Conservation (phyloP, 2,113 vertebrate species). For the Anoplopoma fimbria region DNA sequence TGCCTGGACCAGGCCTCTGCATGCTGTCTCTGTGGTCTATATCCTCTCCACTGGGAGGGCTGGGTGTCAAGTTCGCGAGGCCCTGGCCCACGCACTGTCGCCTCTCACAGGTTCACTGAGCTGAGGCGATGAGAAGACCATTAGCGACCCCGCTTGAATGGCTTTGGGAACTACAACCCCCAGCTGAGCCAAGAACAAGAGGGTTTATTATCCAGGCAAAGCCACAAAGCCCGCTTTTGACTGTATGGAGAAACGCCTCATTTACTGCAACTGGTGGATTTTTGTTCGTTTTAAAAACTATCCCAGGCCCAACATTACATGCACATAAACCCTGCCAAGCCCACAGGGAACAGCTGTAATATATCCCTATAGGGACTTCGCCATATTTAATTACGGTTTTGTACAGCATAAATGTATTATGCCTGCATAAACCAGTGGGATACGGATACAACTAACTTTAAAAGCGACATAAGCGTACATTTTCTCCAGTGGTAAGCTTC, state of each 20-base stretch:
- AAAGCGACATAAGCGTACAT: not conserved
- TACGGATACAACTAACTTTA: conserved; percentile 1
- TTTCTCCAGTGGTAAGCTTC: not conserved
- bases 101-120: conserved; percentile 52
- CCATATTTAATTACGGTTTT: conserved; percentile 59
- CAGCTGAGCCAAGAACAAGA: conserved; percentile 34
- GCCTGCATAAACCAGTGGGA: not conserved
- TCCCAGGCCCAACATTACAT: conserved; percentile 10
- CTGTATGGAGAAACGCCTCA: conserved; percentile 54
- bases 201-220: conserved; percentile 50
- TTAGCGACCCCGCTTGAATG: conserved; percentile 78
- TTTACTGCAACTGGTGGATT: conserved; percentile 47
- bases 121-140: conserved; percentile 69
- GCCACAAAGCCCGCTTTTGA: conserved; percentile 40
- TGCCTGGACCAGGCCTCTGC: not conserved
- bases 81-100: conserved; percentile 26
- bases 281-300: conserved; percentile 24
- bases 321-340: conserved; percentile 13
- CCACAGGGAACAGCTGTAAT: not conserved
- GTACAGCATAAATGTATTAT: conserved; percentile 31
- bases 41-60: conserved; percentile 39
- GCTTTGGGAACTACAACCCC: conserved; percentile 69
- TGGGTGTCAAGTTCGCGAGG: conserved; percentile 48
- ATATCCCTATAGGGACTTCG: not conserved
- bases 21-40: conserved; percentile 7